phyloP scores from a whole-genome alignment of 2,113 vertebrate species.

The Esox niger region DNA sequence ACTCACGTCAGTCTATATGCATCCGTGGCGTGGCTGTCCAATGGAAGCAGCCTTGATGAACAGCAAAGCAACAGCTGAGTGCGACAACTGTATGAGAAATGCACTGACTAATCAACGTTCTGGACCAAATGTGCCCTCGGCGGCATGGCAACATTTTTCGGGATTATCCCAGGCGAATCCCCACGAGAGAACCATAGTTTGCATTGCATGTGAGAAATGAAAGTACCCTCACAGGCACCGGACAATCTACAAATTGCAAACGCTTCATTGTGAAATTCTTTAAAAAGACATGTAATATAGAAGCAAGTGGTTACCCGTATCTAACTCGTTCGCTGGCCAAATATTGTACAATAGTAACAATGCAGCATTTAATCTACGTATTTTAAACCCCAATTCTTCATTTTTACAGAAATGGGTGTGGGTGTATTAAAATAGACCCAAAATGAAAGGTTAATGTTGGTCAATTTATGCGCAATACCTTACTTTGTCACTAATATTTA shows the following conservation, averaged over 20 bases:
- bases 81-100: conserved; percentile 26
- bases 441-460: neutral
- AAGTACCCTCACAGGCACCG: too few relatives aligned
- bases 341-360: neutral
- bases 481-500: neutral
- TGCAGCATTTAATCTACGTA: too few relatives aligned
- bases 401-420: conserved; percentile 2
- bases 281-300: too few relatives aligned
- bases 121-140: conserved; percentile 17
- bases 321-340: too few relatives aligned
- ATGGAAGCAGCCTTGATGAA: neutral
- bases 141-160: too few relatives aligned
- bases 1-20: neutral
- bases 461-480: too few relatives aligned
- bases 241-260: too few relatives aligned
- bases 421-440: neutral
- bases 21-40: neutral
- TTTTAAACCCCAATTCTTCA: neutral
- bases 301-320: too few relatives aligned
- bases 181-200: too few relatives aligned
- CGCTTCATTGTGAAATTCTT: too few relatives aligned
- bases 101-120: conserved; percentile 22
- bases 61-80: conserved; percentile 30
- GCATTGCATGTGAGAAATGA: too few relatives aligned
- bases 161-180: too few relatives aligned